phyloP scores from a whole-genome alignment of 2,888 invertebrate genomes.

The Mesorhabditis spiculigera region DNA sequence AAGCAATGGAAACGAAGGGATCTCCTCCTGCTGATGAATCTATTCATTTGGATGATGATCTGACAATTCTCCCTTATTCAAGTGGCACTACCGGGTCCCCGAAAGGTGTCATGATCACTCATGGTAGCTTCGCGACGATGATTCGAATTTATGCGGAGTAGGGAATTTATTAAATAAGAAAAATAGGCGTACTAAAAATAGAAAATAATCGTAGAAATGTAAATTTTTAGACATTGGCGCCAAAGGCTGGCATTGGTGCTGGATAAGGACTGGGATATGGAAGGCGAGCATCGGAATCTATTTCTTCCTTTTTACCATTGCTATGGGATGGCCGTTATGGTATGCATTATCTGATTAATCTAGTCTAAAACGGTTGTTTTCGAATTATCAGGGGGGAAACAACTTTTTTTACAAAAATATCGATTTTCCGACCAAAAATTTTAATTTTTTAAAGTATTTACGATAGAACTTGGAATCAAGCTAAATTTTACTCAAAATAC shows the following conservation, averaged over 20 bases:
- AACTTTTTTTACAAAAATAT: too few relatives aligned
- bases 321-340: conserved; percentile 39
- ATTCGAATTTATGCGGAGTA: conserved; percentile 37
- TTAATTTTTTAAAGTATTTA: too few relatives aligned
- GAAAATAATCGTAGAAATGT: too few relatives aligned
- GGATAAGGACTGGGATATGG: conserved; percentile 34
- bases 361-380: too few relatives aligned
- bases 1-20: conserved; percentile 27
- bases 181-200: too few relatives aligned
- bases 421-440: too few relatives aligned
- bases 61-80: conserved; percentile 47
- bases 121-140: conserved; percentile 45
- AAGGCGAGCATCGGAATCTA: conserved; percentile 34
- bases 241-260: conserved; percentile 20
- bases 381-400: too few relatives aligned
- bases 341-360: background rate
- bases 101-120: conserved; percentile 53
- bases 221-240: conserved; percentile 21
- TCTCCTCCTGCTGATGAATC: conserved; percentile 18
- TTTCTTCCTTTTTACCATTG: conserved; percentile 56
- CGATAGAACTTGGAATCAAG: too few relatives aligned
- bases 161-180: background rate
- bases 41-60: conserved; percentile 36
- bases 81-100: conserved; percentile 54
- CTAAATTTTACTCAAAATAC: too few relatives aligned